Percentiles rank a stretch among this genome's conserved stretches.
These are phyloP conservation scores for Drosophila persimilis DNA, from an alignment of 1,140 invertebrate genomes.

Conservation along the genomic window DNA sequence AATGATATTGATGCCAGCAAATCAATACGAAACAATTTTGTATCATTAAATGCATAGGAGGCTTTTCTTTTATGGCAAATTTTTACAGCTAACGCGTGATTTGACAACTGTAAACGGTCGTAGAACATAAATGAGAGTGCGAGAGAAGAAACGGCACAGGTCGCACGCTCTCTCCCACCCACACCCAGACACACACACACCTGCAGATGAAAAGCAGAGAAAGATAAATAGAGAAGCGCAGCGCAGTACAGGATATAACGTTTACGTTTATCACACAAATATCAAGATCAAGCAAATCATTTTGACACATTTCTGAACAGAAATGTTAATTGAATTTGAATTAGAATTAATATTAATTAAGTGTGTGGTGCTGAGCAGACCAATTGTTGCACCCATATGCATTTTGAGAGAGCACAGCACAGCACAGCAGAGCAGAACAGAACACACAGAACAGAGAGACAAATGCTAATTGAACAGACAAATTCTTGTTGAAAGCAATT, in stretches of 20 bases:
- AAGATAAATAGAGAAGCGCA: background rate
- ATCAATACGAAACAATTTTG: too few relatives aligned
- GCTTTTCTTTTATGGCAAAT: too few relatives aligned
- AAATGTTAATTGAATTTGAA: conserved; percentile 52
- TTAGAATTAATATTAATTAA: conserved; percentile 48
- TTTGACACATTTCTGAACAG: conserved; percentile 41
- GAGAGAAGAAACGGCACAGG: conserved; percentile 3
- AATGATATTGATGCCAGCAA: too few relatives aligned
- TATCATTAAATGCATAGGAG: too few relatives aligned
- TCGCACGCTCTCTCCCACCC: conserved; percentile 1
- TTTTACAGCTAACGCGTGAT: too few relatives aligned
- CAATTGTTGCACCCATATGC: conserved; percentile 60
- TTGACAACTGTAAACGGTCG: too few relatives aligned
- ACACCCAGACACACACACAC: conserved; percentile 11
- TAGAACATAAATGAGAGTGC: too few relatives aligned
- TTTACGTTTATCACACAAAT: conserved; percentile 13
- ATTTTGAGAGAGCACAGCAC: background rate
- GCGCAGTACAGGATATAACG: conserved; percentile 54
- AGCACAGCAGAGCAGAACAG: too few relatives aligned
- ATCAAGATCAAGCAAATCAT: conserved; percentile 23
- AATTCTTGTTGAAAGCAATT: conserved; percentile 24
- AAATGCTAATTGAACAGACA: conserved; percentile 56
- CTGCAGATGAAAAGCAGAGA: conserved; percentile 2
- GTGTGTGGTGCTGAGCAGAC: conserved; percentile 14
- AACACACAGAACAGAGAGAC: conserved; percentile 5